A percentile compares a stretch with the other conserved stretches of the same genome.
phyloP scores from a whole-genome alignment of 2,113 vertebrate genomes.

The Bubo blakistoni region DNA sequence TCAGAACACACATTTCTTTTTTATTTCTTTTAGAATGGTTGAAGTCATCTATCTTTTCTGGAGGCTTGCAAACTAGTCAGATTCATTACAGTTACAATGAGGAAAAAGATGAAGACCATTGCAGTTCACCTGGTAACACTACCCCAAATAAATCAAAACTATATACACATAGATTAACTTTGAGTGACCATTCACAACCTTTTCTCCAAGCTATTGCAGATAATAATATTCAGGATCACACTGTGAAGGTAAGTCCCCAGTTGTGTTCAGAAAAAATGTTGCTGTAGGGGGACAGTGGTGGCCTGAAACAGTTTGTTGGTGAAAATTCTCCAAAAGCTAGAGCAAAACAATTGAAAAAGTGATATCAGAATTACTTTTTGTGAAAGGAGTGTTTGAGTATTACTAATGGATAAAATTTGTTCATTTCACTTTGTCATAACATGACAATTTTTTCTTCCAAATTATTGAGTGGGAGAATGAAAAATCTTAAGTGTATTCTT shows the following conservation, averaged over 20 bases:
- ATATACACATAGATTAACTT: slow-evolving; percentile 80
- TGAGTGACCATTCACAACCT: slow-evolving; percentile 93
- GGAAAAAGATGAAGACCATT: slow-evolving; percentile 99
- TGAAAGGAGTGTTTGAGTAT: neutral
- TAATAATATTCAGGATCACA: slow-evolving; percentile 95
- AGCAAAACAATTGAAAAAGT: neutral
- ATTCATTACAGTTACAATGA: slow-evolving; percentile 99
- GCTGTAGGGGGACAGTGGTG: neutral
- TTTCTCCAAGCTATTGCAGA: slow-evolving; percentile 97
- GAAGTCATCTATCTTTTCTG: slow-evolving; percentile 94
- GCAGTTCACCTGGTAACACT: slow-evolving; percentile 88
- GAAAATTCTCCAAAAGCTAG: neutral
- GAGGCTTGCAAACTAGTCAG: slow-evolving; percentile 96
- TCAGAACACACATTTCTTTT: neutral
- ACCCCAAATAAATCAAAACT: slow-evolving; percentile 90
- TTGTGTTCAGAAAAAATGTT: neutral
- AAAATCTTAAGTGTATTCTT: neutral
- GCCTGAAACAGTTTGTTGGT: neutral
- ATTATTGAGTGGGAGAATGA: neutral
- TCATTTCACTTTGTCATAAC: neutral
- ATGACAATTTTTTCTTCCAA: neutral
- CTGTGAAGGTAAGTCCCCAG: slow-evolving; percentile 83
- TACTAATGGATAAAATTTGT: neutral
- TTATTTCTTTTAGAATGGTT: slow-evolving; percentile 84
- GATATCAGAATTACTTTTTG: neutral